Evolutionary conservation across 2,113 vertebrate species (phyloP), one percentile per base, ranked within the genome.

Genomic region (Sebastes schlegelii): DNA sequence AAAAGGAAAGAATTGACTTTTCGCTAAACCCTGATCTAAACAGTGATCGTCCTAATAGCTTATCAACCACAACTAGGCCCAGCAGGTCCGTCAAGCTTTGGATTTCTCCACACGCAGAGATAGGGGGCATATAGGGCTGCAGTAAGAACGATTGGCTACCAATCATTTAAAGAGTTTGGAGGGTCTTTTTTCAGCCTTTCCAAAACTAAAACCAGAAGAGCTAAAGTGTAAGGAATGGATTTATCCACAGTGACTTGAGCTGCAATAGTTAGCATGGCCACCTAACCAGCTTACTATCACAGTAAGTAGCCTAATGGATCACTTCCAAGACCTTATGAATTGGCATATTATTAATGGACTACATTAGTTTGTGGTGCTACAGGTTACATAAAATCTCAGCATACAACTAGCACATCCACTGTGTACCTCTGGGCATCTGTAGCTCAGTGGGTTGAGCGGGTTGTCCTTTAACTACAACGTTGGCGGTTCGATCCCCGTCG

Each of bases 11-110:
- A 16, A 65, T 1, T 9, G 12, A 43, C n/a, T 26, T 23, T 49
- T 58, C 0, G 4, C 46, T 85, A 74, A 75, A 57, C 48, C 70
- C 81, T 4, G 1, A 49, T 76, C 58, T n/a, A 45, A 67, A 61
- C 13, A 60, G 4, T 0, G 5, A 58, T 67, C 2, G 10, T 71
- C 65, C 34, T 64, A 11, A 42, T 34, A 57, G 13, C 12, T 67
- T 2, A 66, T 57, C 4, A 57, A 21, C 12, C 17, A 34, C 1
- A 62, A 42, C 13, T 16, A 21, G 16, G 23, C 45, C 16, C 34
- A 34, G 21, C 19, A 60, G 14, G 67, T 51, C 19, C 19, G 26
- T 77, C 26, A 49, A 13, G 16, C 34, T 6, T 48, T 51, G 8
- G 57, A 16, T 51, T 46, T 6, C 3, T 34, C 62, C 62, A 65